These are phyloP conservation scores for Mirza zaza DNA, from an alignment of 2,113 vertebrate genomes.

Conservation along the genomic window DNA sequence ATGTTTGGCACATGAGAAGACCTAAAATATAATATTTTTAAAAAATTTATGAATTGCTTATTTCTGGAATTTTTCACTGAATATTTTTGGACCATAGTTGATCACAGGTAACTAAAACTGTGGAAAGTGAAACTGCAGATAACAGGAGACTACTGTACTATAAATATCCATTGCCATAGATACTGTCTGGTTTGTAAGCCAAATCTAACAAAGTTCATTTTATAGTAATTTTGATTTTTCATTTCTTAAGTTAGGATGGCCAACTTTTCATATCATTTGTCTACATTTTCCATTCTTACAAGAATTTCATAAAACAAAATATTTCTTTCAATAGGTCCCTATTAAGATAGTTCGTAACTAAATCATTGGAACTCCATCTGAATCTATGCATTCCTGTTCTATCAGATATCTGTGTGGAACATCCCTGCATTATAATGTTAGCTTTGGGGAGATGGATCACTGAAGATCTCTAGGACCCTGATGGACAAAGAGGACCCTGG, in stretches of 20 bases:
- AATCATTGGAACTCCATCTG: not conserved
- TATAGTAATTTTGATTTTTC: not conserved
- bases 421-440: not conserved
- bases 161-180: not conserved
- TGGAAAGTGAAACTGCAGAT: not conserved
- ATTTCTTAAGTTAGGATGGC: not conserved
- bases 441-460: not conserved
- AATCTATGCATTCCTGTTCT: not conserved
- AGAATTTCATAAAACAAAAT: not conserved
- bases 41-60: not conserved
- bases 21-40: not conserved
- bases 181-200: not conserved
- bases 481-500: not conserved
- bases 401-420: not conserved
- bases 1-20: not conserved
- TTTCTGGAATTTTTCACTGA: not conserved
- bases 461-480: not conserved
- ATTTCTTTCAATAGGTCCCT: not conserved
- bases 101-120: not conserved
- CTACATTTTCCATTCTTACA: not conserved
- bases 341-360: not conserved
- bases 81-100: not conserved
- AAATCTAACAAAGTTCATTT: not conserved
- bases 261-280: not conserved
- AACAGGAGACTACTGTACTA: not conserved